Base-by-base conservation (phyloP, 2,113 vertebrate genomes). In the Cisticola juncidis region DNA sequence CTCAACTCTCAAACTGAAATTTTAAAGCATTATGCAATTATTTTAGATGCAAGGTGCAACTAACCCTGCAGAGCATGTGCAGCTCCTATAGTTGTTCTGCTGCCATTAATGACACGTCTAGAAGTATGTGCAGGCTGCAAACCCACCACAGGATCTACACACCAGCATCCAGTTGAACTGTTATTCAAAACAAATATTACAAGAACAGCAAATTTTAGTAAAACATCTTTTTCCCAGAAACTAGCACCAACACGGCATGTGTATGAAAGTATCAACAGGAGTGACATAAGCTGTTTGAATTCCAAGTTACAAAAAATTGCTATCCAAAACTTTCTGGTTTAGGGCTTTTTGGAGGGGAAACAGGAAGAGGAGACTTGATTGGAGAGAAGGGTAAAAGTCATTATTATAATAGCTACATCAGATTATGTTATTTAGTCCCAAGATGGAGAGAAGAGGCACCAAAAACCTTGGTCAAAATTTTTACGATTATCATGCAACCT, bases 121-220 rank as follows among this genome's bases (percentile, higher is more conserved):
- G 29, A 81, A 48, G 21, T 7, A 81, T 0, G 22, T 23, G 80
- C 50, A 87, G 69, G 65, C 81, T 92, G 91, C 73, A 95, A 89
- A 86, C 40, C 31, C 48, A 33, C 40, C 44, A 60, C 12, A 35
- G 56, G 35, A 92, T 94, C 44, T 87, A 47, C 12, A 21, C 44
- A 64, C 25, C 53, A 92, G 65, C 57, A 81, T 61, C 61, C 81
- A 71, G 57, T 2, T 38, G 81, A 89, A 65, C 61, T 71, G 38
- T 56, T 91, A 35, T 22, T 89, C 64, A 86, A 95, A 96, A 92
- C 36, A 84, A 88, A 86, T 36, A 48, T 64, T 64, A 36, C 20
- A 77, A 76, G 24, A 94, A 68, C 17, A 87, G 65, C 8, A 81
- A 24, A 78, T 85, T 78, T 79, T 50, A 81, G n/a, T 62, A 65